Base-by-base conservation (phyloP, 1,140 invertebrate species). In the Lordiphosa collinella region DNA sequence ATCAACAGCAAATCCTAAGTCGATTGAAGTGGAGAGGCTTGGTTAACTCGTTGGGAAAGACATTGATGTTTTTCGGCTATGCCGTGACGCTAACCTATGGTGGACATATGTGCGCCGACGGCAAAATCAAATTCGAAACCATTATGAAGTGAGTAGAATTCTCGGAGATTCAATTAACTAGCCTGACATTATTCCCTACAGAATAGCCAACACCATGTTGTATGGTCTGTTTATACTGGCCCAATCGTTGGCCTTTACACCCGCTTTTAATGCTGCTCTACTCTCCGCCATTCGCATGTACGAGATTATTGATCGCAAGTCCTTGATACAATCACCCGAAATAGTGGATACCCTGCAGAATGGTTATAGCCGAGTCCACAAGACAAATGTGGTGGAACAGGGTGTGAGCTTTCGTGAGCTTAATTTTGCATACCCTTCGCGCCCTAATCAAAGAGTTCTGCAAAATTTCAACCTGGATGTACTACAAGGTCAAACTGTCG, bases 141-240 rank as follows among this genome's bases (percentile, higher is more conserved):
- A 94, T 97, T 8, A 96, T 97, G 82, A 96, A 96, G 94, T 95
- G 34, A 43, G 79, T 70, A 8, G 3, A 11, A 38, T 5, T 38
- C 16, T 7, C 2, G 0, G 4, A 1, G 1, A 29, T 12, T 10
- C 2, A 3, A 36, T 3, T 12, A 3, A 4, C 12, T 25, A 9
- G 14, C 1, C 13, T 0, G 11, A 29, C 0, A 29, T 29, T 38
- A 7, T 51, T 8, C 1, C 7, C 11, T 8, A 13, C 70, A 95
- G 94, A 74, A 95, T 97, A 37, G 94, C 94, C 7, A 94, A 96
- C 79, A 92, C 95, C 0, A 90, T 97, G 38, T 93, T 97, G 35
- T 95, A 97, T 87, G 96, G 96, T 1, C 94, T 95, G 0, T 95
- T 95, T 91, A 95, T 96, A 90, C 89, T 97, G 66, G 96, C 95